These are phyloP conservation scores for Catharus fuscescens DNA, from an alignment of 2,113 vertebrate genomes.

Conservation along the genomic window DNA sequence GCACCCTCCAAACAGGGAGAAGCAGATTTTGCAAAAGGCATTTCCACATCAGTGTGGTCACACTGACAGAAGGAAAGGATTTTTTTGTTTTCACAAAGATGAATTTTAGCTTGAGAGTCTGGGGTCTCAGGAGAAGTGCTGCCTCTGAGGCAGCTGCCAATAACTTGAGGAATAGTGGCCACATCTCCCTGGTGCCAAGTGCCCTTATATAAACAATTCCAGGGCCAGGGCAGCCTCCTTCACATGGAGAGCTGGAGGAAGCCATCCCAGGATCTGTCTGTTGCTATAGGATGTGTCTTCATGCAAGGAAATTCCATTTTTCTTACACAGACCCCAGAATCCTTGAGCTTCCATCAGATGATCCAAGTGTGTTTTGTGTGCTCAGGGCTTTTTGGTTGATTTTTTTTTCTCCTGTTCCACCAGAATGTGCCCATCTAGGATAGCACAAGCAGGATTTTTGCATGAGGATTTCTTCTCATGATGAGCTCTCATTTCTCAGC, in stretches of 20 bases:
- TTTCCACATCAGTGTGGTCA: not conserved
- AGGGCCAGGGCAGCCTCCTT: not conserved
- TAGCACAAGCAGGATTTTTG: not conserved
- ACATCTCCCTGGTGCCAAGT: not conserved
- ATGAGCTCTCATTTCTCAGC: not conserved
- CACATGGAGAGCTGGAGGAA: not conserved
- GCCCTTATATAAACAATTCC: not conserved
- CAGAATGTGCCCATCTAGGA: not conserved
- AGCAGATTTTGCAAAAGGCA: not conserved
- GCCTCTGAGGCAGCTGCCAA: not conserved
- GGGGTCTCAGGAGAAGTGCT: not conserved
- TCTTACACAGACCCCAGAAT: accelerated
- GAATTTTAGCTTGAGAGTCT: not conserved
- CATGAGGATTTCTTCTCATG: not conserved
- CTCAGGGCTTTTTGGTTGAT: accelerated
- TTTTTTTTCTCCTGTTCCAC: not conserved
- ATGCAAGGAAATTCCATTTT: not conserved
- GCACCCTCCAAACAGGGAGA: not conserved
- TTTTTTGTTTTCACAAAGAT: not conserved
- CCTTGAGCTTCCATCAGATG: not conserved
- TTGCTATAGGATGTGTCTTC: not conserved
- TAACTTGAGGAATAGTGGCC: not conserved
- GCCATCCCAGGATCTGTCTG: not conserved
- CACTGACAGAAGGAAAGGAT: not conserved
- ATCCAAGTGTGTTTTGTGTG: not conserved